These are phyloP conservation scores for Drosophila albomicans DNA, from an alignment of 1,140 invertebrate genomes.

Conservation along the genomic window DNA sequence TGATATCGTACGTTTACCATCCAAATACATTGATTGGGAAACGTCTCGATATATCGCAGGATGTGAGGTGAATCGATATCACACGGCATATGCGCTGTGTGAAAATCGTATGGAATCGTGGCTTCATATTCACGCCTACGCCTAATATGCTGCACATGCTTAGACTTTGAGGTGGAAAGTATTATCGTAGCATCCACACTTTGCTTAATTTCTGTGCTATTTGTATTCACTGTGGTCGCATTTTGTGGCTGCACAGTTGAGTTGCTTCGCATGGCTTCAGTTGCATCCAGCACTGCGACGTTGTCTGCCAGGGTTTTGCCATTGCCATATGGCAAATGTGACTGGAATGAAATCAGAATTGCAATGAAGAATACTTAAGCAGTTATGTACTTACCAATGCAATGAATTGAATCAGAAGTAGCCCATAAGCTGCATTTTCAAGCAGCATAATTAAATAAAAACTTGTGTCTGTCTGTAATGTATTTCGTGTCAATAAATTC, in stretches of 20 bases:
- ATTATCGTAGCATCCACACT: background rate
- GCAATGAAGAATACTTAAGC: background rate
- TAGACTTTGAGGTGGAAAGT: no score
- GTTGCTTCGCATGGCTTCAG: background rate
- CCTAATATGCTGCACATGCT: slow-evolving; percentile 1
- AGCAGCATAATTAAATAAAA: background rate
- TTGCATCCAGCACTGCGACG: background rate
- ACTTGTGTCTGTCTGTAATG: background rate
- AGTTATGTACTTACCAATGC: slow-evolving; percentile 1
- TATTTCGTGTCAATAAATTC: background rate
- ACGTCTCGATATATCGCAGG: background rate
- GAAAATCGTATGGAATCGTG: slow-evolving; percentile 25
- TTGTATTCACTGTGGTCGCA: background rate
- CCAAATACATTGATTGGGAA: slow-evolving; percentile 57
- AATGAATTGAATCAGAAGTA: background rate
- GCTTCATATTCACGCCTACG: background rate
- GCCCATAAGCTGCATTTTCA: no score
- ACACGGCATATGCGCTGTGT: slow-evolving; percentile 46
- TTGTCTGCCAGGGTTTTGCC: background rate
- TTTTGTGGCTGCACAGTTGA: background rate
- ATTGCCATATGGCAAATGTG: background rate
- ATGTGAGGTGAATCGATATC: slow-evolving; percentile 39
- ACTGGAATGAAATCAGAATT: background rate
- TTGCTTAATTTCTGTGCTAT: background rate
- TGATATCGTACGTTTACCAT: slow-evolving; percentile 33